Evolutionary conservation across 2,113 vertebrate genomes (phyloP).

Genomic region (Gallinago jamesoni): DNA sequence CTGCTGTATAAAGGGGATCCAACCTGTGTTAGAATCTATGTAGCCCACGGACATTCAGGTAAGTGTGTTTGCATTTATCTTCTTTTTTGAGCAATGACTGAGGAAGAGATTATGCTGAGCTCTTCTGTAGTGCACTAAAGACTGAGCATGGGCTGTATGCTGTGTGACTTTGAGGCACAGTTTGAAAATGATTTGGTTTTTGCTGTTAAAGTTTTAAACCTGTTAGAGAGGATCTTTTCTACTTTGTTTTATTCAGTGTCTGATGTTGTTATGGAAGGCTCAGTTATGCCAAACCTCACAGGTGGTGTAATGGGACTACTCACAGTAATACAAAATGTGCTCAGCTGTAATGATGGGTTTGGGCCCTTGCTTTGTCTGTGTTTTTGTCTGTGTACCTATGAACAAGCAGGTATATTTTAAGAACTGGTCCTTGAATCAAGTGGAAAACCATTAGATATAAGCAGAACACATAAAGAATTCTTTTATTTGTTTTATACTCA

Average conservation of each 20-base stretch:
- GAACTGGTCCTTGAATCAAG: not conserved
- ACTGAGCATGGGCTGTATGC: not conserved
- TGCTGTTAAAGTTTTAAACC: not conserved
- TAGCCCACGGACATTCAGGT: not conserved
- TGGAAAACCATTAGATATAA: not conserved
- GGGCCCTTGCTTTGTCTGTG: not conserved
- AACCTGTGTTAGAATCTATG: not conserved
- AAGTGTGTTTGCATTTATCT: not conserved
- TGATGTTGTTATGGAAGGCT: not conserved
- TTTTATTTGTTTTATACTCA: not conserved
- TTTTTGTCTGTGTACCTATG: not conserved
- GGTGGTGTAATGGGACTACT: not conserved
- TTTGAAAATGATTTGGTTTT: not conserved
- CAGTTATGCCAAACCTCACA: not conserved
- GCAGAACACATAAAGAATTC: not conserved
- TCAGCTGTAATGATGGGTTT: not conserved
- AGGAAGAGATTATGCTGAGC: not conserved
- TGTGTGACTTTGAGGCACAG: rapidly evolving
- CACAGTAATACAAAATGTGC: not conserved
- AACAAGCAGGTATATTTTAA: not conserved
- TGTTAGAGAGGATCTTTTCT: not conserved
- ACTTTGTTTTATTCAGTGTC: not conserved
- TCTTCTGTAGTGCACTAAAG: not conserved
- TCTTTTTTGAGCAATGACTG: not conserved
- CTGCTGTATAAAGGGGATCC: not conserved